These are phyloP conservation scores for Urosaurus nigricauda DNA, from an alignment of 2,797 vertebrate genomes.

Conservation along the genomic window DNA sequence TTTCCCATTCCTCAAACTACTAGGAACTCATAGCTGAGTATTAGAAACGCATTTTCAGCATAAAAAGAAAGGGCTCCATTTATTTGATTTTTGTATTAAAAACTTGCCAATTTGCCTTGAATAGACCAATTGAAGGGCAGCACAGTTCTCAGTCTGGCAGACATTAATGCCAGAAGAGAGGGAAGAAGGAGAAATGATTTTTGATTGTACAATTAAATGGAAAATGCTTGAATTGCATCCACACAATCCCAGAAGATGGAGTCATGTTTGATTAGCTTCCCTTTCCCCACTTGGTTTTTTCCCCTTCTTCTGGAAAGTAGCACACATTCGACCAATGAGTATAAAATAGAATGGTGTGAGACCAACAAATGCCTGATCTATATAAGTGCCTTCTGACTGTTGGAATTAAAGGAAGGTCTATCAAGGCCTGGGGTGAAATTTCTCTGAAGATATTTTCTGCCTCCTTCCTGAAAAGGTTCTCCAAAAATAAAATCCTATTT, in stretches of 20 bases:
- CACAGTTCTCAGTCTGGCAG: not conserved
- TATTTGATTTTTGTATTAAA: not conserved
- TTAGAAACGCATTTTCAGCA: not conserved
- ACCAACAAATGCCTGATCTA: not conserved
- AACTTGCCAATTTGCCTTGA: not conserved
- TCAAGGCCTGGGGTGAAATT: not conserved
- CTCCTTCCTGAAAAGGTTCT: too few relatives aligned
- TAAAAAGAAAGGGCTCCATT: not conserved
- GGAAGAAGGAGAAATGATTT: not conserved
- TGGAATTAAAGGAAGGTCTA: conserved; percentile 28
- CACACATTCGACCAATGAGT: conserved; percentile 4
- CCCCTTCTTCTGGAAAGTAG: conserved; percentile 22
- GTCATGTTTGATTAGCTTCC: conserved; percentile 6
- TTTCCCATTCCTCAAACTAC: not conserved
- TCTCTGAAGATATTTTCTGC: not conserved
- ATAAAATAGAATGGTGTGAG: conserved; percentile 15
- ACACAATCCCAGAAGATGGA: not conserved
- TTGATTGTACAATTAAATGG: not conserved
- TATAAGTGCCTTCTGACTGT: not conserved
- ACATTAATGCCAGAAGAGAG: too few relatives aligned
- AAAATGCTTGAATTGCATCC: conserved; percentile 7
- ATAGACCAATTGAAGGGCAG: not conserved
- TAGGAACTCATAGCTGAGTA: not conserved
- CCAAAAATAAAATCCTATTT: not conserved
- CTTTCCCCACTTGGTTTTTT: not conserved